These are phyloP conservation scores for Oxyruncus cristatus DNA, from an alignment of 2,113 vertebrate species.

Conservation along the genomic window DNA sequence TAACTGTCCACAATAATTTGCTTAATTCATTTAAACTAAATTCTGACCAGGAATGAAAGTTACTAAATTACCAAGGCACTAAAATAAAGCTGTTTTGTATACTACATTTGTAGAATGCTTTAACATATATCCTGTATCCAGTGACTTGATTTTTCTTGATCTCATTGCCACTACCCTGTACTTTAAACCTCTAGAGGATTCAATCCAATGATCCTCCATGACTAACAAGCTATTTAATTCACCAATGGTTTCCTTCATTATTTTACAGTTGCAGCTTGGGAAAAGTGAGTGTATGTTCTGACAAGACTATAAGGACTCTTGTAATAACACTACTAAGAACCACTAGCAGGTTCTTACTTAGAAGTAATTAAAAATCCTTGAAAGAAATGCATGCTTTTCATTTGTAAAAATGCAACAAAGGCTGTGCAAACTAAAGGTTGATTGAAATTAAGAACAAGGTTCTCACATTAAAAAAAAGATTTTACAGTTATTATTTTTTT, in stretches of 20 bases:
- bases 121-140: slow-evolving; percentile 54
- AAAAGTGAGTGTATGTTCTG: slow-evolving; percentile 16
- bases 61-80: slow-evolving; percentile 29
- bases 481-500: neutral
- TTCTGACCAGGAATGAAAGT: slow-evolving; percentile 16
- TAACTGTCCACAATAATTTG: slow-evolving; percentile 27
- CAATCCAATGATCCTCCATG: slow-evolving; percentile 32
- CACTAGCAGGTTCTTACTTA: neutral
- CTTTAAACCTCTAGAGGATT: slow-evolving; percentile 51
- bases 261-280: slow-evolving; percentile 43
- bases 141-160: slow-evolving; percentile 49
- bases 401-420: neutral
- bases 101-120: slow-evolving; percentile 14
- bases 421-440: neutral
- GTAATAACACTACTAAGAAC: neutral
- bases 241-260: slow-evolving; percentile 55
- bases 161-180: slow-evolving; percentile 30
- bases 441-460: neutral
- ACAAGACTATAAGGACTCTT: slow-evolving; percentile 21
- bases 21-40: slow-evolving; percentile 25
- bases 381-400: neutral
- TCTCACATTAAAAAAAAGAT: neutral
- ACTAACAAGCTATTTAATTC: slow-evolving; percentile 72
- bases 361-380: slow-evolving; percentile 10
- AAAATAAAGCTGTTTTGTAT: slow-evolving; percentile 42